A percentile compares a stretch with the other conserved stretches of the same genome.
Conservation (phyloP, 2,797 vertebrate species). For the Lateolabrax maculatus region DNA sequence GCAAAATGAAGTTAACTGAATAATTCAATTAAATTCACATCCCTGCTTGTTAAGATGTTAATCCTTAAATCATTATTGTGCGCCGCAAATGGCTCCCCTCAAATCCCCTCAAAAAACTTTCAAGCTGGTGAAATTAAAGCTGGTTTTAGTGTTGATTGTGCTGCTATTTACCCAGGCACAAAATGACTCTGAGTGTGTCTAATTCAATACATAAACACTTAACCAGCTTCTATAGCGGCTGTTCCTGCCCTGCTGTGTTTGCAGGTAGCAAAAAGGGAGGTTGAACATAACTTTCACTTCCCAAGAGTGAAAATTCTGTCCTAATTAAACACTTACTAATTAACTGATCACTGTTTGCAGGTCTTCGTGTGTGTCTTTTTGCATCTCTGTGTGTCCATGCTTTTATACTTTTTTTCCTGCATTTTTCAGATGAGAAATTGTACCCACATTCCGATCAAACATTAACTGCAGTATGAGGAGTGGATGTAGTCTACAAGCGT, state of each 20-base stretch:
- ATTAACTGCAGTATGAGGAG: not conserved
- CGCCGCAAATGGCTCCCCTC: slow-evolving; percentile 34
- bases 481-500: not conserved
- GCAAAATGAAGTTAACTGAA: slow-evolving; percentile 31
- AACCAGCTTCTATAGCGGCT: slow-evolving; percentile 34
- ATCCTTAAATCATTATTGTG: slow-evolving; percentile 55
- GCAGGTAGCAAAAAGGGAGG: not conserved
- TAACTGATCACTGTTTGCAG: slow-evolving; percentile 24
- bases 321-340: slow-evolving; percentile 46
- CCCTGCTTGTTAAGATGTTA: slow-evolving; percentile 39
- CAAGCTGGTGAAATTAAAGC: slow-evolving; percentile 44
- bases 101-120: slow-evolving; percentile 54
- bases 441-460: not conserved
- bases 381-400: not conserved
- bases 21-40: no score
- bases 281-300: not conserved
- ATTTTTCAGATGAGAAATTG: not conserved
- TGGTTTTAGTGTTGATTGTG: slow-evolving; percentile 35
- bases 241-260: slow-evolving; percentile 1
- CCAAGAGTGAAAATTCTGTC: slow-evolving; percentile 10
- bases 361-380: not conserved
- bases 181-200: slow-evolving; percentile 42
- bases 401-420: slow-evolving; percentile 6
- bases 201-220: slow-evolving; percentile 53
- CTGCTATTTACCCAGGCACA: slow-evolving; percentile 47